Conservation (phyloP, 2,888 invertebrate genomes). For the Isoperla grammatica region DNA sequence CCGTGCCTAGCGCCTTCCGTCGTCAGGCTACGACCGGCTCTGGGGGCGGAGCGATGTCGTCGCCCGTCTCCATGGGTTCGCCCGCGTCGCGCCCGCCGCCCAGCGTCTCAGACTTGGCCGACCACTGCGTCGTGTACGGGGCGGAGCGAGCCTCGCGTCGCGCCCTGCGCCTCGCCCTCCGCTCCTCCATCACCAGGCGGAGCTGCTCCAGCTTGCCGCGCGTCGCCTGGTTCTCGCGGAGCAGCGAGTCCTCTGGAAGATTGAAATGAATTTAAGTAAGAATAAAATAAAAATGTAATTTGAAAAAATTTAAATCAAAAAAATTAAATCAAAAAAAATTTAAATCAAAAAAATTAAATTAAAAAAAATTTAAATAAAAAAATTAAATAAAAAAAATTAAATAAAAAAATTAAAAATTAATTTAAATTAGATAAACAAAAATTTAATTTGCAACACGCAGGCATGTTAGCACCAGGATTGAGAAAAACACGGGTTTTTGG, state of each 20-base stretch:
- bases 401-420: too few relatives aligned
- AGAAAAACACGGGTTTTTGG: too few relatives aligned
- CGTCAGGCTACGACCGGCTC: constrained; percentile 34
- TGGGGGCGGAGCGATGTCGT: constrained; percentile 28
- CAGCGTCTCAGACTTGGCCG: constrained; percentile 31
- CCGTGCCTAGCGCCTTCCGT: neutral
- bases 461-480: too few relatives aligned
- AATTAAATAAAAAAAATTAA: too few relatives aligned
- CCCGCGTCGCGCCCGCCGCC: constrained; percentile 11
- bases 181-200: constrained; percentile 84
- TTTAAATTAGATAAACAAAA: too few relatives aligned
- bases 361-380: too few relatives aligned
- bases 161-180: constrained; percentile 60
- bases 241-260: constrained; percentile 42
- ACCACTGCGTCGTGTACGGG: constrained; percentile 38
- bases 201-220: constrained; percentile 83
- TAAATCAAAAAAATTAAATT: too few relatives aligned
- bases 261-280: too few relatives aligned
- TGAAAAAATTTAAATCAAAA: too few relatives aligned
- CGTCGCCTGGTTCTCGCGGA: constrained; percentile 69
- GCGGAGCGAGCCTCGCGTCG: constrained; percentile 58
- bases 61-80: constrained; percentile 30
- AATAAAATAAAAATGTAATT: too few relatives aligned
- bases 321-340: too few relatives aligned
- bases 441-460: too few relatives aligned